Evolutionary conservation across 1,140 invertebrate genomes (phyloP).

Genomic region (Ruditapes philippinarum): DNA sequence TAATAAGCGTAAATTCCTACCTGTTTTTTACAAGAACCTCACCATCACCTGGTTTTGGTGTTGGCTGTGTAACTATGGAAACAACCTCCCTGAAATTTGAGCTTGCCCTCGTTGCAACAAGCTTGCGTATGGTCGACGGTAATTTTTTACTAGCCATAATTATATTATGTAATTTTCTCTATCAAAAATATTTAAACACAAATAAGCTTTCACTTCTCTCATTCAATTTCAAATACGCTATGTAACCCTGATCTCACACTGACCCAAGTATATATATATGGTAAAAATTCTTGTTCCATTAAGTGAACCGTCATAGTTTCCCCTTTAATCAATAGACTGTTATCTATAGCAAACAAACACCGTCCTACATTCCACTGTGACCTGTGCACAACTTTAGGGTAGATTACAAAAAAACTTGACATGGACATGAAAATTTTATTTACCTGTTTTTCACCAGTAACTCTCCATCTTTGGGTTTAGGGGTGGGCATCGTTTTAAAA

Average conservation of each 20-base stretch:
- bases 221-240: neutral
- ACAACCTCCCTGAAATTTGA: constrained; percentile 78
- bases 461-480: no score
- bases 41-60: constrained; percentile 70
- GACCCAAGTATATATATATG: neutral
- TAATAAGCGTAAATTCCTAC: no score
- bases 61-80: constrained; percentile 67
- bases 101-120: constrained; percentile 76
- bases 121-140: constrained; percentile 73
- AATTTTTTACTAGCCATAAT: constrained; percentile 73
- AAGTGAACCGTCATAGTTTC: constrained; percentile 1
- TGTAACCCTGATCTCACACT: neutral
- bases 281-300: neutral
- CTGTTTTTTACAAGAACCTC: constrained; percentile 80
- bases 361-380: no score
- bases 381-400: no score
- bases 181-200: neutral
- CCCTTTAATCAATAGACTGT: no score
- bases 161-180: no score
- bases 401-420: no score
- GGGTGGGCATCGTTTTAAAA: no score
- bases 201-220: neutral
- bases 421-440: no score
- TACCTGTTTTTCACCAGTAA: no score
- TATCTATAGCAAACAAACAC: no score